Conservation (phyloP, 1,140 invertebrate species). For the Wiebesia pumilae region DNA sequence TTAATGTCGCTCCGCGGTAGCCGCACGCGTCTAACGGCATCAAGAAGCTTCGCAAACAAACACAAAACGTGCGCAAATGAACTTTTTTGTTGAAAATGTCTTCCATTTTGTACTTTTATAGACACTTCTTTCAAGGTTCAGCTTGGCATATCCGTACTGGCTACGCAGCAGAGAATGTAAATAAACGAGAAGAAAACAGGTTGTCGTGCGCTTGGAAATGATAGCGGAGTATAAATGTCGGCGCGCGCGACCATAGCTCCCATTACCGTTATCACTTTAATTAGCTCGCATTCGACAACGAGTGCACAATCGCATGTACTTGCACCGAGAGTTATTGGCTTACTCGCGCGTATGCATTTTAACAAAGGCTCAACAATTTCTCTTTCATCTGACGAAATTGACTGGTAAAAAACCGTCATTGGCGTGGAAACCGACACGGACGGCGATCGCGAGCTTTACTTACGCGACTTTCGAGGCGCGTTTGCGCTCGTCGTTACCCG, state of each 20-base stretch:
- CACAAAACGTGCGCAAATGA: not conserved
- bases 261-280: conserved; percentile 7
- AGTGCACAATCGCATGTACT: not conserved
- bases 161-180: not conserved
- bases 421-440: too few relatives aligned
- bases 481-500: too few relatives aligned
- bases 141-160: not conserved
- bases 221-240: not conserved
- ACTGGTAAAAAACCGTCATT: too few relatives aligned
- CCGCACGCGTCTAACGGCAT: not conserved
- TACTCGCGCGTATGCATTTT: not conserved
- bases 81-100: conserved; percentile 19
- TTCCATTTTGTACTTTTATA: conserved; percentile 25
- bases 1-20: not conserved
- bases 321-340: not conserved
- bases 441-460: too few relatives aligned
- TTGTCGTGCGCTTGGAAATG: not conserved
- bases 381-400: too few relatives aligned
- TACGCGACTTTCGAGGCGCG: too few relatives aligned
- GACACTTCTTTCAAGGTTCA: conserved; percentile 17
- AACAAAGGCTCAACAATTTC: not conserved
- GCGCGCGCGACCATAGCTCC: not conserved
- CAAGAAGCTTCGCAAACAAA: not conserved
- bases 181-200: not conserved
- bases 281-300: not conserved